Conservation (phyloP, 23 tunicate genomes). For the Phallusia fumigata region DNA sequence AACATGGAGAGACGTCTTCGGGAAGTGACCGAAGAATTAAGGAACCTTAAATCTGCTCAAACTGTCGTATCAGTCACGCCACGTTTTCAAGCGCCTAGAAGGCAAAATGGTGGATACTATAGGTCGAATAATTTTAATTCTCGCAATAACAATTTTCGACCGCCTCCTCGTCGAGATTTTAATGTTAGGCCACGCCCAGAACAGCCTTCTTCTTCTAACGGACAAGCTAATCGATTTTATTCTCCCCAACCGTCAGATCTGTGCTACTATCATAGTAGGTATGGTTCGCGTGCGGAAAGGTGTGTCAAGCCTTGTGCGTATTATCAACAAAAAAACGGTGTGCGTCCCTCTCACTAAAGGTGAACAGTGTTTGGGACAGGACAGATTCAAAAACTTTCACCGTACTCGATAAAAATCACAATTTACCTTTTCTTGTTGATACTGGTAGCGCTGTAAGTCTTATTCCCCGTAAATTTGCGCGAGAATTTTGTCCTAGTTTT, state of each 20-base stretch:
- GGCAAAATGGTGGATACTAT: background rate
- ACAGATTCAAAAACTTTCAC: background rate
- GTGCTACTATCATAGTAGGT: background rate
- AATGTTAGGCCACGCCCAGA: background rate
- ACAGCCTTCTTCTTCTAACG: background rate
- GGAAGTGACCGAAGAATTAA: background rate
- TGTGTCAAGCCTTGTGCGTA: background rate
- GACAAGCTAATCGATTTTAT: background rate
- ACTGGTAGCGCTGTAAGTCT: slow-evolving; percentile 3
- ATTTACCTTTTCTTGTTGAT: background rate
- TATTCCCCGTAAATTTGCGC: background rate
- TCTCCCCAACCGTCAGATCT: background rate
- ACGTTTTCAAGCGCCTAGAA: background rate
- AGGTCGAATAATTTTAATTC: background rate
- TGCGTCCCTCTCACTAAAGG: slow-evolving; percentile 8
- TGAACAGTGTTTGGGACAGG: background rate
- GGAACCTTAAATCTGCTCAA: background rate
- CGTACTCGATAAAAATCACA: background rate
- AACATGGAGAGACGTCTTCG: background rate
- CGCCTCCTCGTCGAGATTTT: background rate
- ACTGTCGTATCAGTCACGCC: background rate
- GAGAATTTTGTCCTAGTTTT: background rate
- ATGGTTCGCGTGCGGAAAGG: background rate
- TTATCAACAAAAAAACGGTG: slow-evolving; percentile 3
- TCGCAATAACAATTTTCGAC: background rate